These are phyloP conservation scores for Dolichotis patagonum DNA, from an alignment of 2,113 vertebrate genomes.

Conservation along the genomic window DNA sequence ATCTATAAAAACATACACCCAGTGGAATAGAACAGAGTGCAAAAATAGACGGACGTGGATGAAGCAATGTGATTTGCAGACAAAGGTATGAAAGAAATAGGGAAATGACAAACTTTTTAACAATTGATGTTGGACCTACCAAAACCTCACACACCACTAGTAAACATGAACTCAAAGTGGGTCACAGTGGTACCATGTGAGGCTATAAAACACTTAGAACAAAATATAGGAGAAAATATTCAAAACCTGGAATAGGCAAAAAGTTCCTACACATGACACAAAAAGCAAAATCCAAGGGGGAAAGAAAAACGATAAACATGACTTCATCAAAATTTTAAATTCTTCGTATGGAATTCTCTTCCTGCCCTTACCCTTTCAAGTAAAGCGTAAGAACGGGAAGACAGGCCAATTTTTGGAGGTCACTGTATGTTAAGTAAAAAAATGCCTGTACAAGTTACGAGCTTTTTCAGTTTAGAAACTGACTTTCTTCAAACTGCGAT, in stretches of 20 bases:
- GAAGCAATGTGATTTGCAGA: neutral
- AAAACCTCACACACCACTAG: neutral
- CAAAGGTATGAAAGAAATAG: neutral
- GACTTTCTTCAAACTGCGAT: conserved; percentile 36
- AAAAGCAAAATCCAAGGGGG: neutral
- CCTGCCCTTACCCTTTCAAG: neutral
- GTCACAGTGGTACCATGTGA: neutral
- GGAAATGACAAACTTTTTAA: neutral
- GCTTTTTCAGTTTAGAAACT: conserved; percentile 43
- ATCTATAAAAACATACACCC: neutral
- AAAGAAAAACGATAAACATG: neutral
- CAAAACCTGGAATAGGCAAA: neutral
- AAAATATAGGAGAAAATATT: neutral
- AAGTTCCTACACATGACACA: neutral
- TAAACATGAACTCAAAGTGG: neutral
- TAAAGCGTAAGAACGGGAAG: neutral
- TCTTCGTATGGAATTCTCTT: neutral
- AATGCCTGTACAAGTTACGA: conserved; percentile 1
- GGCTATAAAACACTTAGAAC: conserved; percentile 1
- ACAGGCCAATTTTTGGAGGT: neutral
- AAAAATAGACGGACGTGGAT: neutral
- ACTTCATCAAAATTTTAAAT: conserved; percentile 7
- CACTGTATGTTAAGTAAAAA: conserved; percentile 26
- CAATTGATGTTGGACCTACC: neutral
- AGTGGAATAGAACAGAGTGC: neutral